A percentile compares a stretch with the other conserved stretches of the same genome.
Conservation (phyloP, 2,888 invertebrate species). For the Philonicus albiceps region DNA sequence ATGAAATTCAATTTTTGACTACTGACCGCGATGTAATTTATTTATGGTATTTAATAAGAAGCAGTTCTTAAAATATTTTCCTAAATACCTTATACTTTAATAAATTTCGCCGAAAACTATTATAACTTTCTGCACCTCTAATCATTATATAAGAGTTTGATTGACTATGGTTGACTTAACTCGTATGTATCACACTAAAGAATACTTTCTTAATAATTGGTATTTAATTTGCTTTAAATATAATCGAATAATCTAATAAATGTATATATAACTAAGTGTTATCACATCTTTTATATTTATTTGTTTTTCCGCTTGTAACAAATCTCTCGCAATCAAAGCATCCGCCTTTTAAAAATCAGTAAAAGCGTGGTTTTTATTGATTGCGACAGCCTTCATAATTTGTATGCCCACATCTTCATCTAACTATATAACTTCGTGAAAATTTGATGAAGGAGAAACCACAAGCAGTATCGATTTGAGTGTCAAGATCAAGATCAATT, state of each 20-base stretch:
- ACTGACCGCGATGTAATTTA: too few species aligned
- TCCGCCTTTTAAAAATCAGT: neutral
- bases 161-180: too few species aligned
- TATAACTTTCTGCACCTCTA: too few species aligned
- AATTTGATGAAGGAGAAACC: neutral
- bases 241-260: neutral
- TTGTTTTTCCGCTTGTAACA: neutral
- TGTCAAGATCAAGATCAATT: constrained; percentile 24
- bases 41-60: too few species aligned
- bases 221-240: neutral
- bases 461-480: neutral
- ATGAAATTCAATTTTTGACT: too few species aligned
- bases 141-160: too few species aligned
- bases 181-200: neutral
- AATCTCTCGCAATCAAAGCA: neutral
- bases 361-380: neutral
- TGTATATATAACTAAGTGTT: neutral
- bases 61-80: too few species aligned
- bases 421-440: neutral
- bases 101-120: too few species aligned
- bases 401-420: neutral
- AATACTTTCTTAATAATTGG: neutral
- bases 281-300: neutral
- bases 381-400: neutral
- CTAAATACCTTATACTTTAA: too few species aligned